Evolutionary conservation across 92 coral and sea anemone species (phyloP), one percentile per base, ranked within the genome.

Genomic region (Epizoanthus rinbou): DNA sequence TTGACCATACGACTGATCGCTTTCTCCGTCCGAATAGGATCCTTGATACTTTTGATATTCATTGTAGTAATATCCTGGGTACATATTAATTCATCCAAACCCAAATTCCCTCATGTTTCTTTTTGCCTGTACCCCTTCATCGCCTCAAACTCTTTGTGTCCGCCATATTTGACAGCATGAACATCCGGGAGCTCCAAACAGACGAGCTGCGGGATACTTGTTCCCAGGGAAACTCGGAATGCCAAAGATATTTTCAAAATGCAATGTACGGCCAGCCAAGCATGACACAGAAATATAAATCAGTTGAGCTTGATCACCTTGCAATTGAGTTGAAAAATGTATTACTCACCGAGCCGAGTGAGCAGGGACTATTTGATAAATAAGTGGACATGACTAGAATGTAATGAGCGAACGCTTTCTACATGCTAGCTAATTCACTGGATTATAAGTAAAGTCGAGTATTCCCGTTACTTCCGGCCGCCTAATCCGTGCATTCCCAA

Each of bases 21-120:
- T 79, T 58, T 88, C 87, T 19, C 87, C 87, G 23, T 91, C 93
- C 75, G 84, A 92, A 64, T 76, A 91, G 69, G 84, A 87, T 65
- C 87, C 87, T 57, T 93, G 92, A 60, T 91, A 89, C 82, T 87
- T 85, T 37, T 89, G 76, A 73, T 91, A 85, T 76, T 85, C 92
- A 91, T 93, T 78, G 76, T 84, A 70, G 87, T 93, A 82, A 80
- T 87, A 89, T 43, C 94, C 91, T 84, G 85, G 93, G 91, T 87
- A 87, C 98, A 93, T 93, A 86, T 85, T 88, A 91, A 83, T 85
- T 76, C 64, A 88, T 76, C 86, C 80, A 73, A 74, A 73, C 69
- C 86, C 89, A 63, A 91, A 91, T 87, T 93, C 98, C 69, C 66
- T 89, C 91, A 91, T 91, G 81, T 84, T 84, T 79, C 64, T 64